A percentile compares a stretch with the other conserved stretches of the same genome.
Conservation (phyloP, 2,888 invertebrate genomes). For the Melanargia galathea region DNA sequence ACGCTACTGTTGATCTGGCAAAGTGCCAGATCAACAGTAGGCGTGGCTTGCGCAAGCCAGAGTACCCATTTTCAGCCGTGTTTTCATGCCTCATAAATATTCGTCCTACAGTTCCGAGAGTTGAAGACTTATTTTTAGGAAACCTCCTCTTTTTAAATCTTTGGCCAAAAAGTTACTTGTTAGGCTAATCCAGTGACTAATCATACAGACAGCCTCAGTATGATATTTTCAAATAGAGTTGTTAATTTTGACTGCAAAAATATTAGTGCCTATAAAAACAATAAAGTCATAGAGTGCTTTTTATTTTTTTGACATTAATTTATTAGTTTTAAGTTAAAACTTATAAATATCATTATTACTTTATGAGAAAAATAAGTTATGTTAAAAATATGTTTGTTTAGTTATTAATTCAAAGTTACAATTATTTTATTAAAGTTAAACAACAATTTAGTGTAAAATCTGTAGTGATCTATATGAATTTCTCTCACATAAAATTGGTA, state of each 20-base stretch:
- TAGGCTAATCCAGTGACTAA: no score
- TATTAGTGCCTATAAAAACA: slow-evolving; percentile 17
- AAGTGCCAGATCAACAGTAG: no score
- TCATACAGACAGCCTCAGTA: background rate
- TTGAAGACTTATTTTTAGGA: no score
- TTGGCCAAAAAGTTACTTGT: no score
- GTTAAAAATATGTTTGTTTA: slow-evolving; percentile 25
- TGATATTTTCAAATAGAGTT: background rate
- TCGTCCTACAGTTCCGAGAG: no score
- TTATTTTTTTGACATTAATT: slow-evolving; percentile 41
- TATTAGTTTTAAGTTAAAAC: slow-evolving; percentile 42
- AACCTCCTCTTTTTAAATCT: no score
- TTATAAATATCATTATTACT: slow-evolving; percentile 34
- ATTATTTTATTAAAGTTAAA: background rate
- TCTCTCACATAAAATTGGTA: background rate
- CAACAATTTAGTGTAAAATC: background rate
- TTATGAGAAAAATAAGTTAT: no score
- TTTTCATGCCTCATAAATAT: no score
- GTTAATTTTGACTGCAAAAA: background rate
- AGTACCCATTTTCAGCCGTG: no score
- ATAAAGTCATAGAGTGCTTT: slow-evolving; percentile 53
- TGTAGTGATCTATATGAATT: background rate
- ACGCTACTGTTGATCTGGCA: no score
- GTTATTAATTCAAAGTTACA: background rate
- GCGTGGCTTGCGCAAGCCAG: no score